Evolutionary conservation across 1,140 invertebrate genomes (phyloP), one percentile per base, ranked within the genome.

Genomic region (Drosophila auraria): DNA sequence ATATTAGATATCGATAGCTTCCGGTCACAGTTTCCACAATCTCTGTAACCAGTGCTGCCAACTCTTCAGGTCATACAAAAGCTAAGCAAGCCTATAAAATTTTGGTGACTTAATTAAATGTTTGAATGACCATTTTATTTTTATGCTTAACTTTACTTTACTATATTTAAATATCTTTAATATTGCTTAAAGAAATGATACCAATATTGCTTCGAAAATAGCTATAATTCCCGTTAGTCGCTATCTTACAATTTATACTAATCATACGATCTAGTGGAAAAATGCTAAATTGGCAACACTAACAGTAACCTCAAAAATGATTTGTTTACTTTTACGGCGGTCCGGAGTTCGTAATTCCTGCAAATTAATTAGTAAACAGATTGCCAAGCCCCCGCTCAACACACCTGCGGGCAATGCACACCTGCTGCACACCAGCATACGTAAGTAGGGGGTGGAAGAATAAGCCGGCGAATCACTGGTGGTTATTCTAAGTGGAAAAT

Each of bases 251-350:
- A 27, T 5, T 27, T 5, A 27, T 30, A 5, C 6, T 30, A 7
- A 6, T 30, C 27, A 30, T 30, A 30, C 6, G 27, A 30, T 30
- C 27, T 30, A 30, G 27, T 30, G 6, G 27, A 5, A 30, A 30
- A 30, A 30, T 30, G 27, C 30, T 9, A 33, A 33, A 33, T 9
- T 2, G 30, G 7, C 8, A 11, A 36, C 33, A 38, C 36, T 12
- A 4, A 11, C 50, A 11, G 71, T 83, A 89, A 89, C 84, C 86
- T 87, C 51, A 78, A 87, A 84, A 83, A 92, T 92, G 91, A 47
- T 92, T 91, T 92, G 91, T 91, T 92, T 92, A 91, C 74, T 92
- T 76, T 80, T 92, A 68, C 81, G 90, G 69, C 89, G 84, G 59
- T 63, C 80, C 40, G 76, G 40, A 49, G 20, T 54, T 57, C 38